Evolutionary conservation across 2,113 vertebrate genomes (phyloP), one percentile per base, ranked within the genome.

Genomic region (Lipotes vexillifer): DNA sequence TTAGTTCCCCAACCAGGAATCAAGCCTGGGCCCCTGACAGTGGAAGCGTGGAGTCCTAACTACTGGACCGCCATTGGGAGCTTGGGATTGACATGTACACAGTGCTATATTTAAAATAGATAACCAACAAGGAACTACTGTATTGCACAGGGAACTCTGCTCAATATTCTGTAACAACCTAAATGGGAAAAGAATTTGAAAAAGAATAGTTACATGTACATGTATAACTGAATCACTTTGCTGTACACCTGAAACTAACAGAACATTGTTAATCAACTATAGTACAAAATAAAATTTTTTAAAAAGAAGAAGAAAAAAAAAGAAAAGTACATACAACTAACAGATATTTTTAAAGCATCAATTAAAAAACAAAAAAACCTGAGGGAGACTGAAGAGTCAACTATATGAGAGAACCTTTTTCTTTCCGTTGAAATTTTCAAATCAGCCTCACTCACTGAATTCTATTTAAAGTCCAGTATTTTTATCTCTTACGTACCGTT

Each of bases 381-480:
- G 23, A 63, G 15, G 20, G 29, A 75, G 33, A 57, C 2, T 11
- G 18, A 81, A 77, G 12, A 69, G 23, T 71, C 33, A 13, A 21
- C 2, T 44, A 20, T 18, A 29, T 8, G 25, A 12, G 36, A 15
- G 2, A 27, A 46, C 2, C 6, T 93, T 29, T 23, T 59, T 3
- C 25, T 71, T 75, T 46, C 87, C 61, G 6, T 52, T 41, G 23
- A 44, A 61, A 68, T 61, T 38, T 88, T 44, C 33, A 88, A 65
- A 68, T 0, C 0, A 15, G 0, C 1, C 10, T 13, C 1, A 44
- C 1, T 72, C 5, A 8, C 5, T 36, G 21, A 89, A 88, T 72
- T 49, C 5, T 17, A 38, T 33, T 55, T 29, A 18, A 91, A n/a
- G 2, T 36, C 6, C 25, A 29, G 3, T 20, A 9, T 49, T 77